A percentile compares a stretch with the other conserved stretches of the same genome.
Conservation (phyloP, 2,113 vertebrate species). For the Rallus limicola region DNA sequence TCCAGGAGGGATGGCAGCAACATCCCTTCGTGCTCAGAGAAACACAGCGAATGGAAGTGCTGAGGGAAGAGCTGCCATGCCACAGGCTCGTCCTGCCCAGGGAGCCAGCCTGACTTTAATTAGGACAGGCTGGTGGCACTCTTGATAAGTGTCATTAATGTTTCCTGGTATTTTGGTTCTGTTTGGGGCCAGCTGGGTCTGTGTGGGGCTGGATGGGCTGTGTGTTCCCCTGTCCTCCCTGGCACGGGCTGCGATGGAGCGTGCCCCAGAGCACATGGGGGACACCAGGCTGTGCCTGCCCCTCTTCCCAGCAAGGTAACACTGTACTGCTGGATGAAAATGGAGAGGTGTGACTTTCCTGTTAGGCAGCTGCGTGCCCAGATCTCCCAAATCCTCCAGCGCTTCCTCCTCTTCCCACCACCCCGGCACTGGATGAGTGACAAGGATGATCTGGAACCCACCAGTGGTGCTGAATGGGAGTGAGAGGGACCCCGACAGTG, state of each 20-base stretch:
- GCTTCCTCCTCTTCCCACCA: background rate
- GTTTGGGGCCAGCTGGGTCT: background rate
- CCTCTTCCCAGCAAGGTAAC: background rate
- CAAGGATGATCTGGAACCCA: background rate
- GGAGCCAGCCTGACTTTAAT: background rate
- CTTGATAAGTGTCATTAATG: background rate
- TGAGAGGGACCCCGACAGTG: background rate
- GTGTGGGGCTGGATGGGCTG: background rate
- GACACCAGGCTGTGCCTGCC: fast-evolving
- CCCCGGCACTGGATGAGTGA: background rate
- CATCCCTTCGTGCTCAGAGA: conserved; percentile 23
- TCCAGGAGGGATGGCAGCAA: background rate
- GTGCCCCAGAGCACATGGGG: fast-evolving
- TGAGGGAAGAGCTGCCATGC: background rate
- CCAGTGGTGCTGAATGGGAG: background rate
- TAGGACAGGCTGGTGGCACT: background rate
- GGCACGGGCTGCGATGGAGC: fast-evolving
- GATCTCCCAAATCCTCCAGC: background rate
- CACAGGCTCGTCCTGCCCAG: background rate
- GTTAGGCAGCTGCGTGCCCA: background rate
- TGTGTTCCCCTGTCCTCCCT: fast-evolving
- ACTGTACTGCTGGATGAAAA: background rate
- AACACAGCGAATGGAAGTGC: background rate
- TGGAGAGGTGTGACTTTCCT: background rate
- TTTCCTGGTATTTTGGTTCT: background rate